Evolutionary conservation across 2,113 vertebrate species (phyloP), one percentile per base, ranked within the genome.

Genomic region (Chauna torquata): DNA sequence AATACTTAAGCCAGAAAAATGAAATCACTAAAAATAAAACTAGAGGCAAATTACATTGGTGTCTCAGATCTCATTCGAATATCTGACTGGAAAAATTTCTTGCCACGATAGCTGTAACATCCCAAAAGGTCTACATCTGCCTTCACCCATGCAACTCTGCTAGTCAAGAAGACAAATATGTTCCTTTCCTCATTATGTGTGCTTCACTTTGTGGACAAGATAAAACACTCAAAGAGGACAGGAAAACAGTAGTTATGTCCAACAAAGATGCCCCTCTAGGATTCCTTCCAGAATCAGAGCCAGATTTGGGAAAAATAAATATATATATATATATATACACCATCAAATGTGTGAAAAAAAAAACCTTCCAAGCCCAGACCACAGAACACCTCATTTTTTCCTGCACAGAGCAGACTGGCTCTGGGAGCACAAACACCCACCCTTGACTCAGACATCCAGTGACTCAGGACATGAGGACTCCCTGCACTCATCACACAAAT

Each of bases 1-100:
- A 97, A 93, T 84, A 54, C 91, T 93, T 75, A 81, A 84, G 69
- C 72, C 88, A 97, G 88, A 92, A 92, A 96, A 96, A 57, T 89
- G 82, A 97, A 96, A 96, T 92, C 89, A 94, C 93, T 93, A 95
- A 96, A 96, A 96, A 93, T 95, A 96, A 94, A 97, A 82, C 82
- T 79, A 69, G 66, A 95, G 74, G 85, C 65, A 94, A 96, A 95
- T 92, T 88, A 76, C 34, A 75, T 70, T 89, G 6, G 62, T 92
- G 82, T 94, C 84, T 45, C 22, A 90, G 59, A 87, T 76, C 68
- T 92, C 59, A 81, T 87, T 92, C 8, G 0, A 92, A 78, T 82
- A 89, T 86, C 40, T 83, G 42, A 72, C 69, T 92, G 52, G 49
- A 95, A 94, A 91, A 71, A 38, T n/a, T 59, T 85, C 61, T 71